Evolutionary conservation across 2,888 invertebrate species (phyloP).

Genomic region (Cetonia aurata): DNA sequence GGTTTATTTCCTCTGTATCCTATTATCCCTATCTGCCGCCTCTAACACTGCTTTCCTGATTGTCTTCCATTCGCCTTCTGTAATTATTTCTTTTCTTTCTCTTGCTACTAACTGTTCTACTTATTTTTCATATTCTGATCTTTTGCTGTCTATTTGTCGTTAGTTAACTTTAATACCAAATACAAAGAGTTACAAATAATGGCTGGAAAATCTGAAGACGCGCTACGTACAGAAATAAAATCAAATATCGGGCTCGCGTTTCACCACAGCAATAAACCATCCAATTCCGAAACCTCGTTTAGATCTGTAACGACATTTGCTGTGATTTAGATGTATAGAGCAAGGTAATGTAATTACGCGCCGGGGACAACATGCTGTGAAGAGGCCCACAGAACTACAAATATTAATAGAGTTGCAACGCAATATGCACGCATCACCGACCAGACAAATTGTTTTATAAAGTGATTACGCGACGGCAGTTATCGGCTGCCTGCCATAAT

Average conservation of each 20-base stretch:
- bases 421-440: slow-evolving; percentile 77
- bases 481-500: slow-evolving; percentile 63
- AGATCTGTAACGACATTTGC: slow-evolving; percentile 45
- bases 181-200: too few relatives aligned
- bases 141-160: too few relatives aligned
- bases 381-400: slow-evolving; percentile 61
- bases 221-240: slow-evolving; percentile 12
- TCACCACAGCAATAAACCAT: slow-evolving; percentile 32
- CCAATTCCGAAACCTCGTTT: slow-evolving; percentile 46
- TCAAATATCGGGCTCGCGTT: slow-evolving; percentile 27
- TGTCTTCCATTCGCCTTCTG: too few relatives aligned
- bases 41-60: too few relatives aligned
- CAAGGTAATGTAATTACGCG: slow-evolving; percentile 45
- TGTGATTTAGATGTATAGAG: slow-evolving; percentile 48
- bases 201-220: slow-evolving; percentile 11
- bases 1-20: too few relatives aligned
- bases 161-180: too few relatives aligned
- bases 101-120: too few relatives aligned
- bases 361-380: slow-evolving; percentile 44
- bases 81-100: too few relatives aligned
- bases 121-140: too few relatives aligned
- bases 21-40: too few relatives aligned
- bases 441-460: slow-evolving; percentile 85
- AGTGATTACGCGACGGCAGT: slow-evolving; percentile 77
- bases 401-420: slow-evolving; percentile 68